Base-by-base conservation (phyloP, 2,797 vertebrate genomes). In the Channa striata region DNA sequence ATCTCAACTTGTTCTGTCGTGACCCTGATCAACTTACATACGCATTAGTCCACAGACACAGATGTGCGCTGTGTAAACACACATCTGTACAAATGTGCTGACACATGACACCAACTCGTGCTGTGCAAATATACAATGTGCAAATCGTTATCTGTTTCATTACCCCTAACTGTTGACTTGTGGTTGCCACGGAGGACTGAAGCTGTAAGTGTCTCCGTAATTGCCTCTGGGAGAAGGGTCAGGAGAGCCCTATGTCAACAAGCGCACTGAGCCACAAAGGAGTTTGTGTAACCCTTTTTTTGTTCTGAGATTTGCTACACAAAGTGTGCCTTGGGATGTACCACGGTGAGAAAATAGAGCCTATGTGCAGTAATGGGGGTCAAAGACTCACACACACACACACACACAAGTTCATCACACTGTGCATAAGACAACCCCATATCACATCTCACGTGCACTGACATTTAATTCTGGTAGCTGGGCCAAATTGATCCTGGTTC, bases 401-500 rank as follows among this genome's bases (percentile, higher is more conserved):
- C 30, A 58, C 10, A 57, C 48, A 47, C 54, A 46, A 37, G 48
- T 56, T 79, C 66, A 72, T 57, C 1, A 19, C 39, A 51, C 23
- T 17, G 36, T 58, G 36, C 52, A 74, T 66, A 82, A 81, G 79
- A 77, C 33, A 57, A 66, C 50, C 48, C 68, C 63, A 47, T 48
- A 59, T 78, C 78, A 54, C 70, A 76, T 80, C 81, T 72, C 74
- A 36, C 14, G 48, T 8, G 68, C 39, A 8, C 69, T 77, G 81
- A 84, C 81, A 65, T 86, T 80, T 81, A 77, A 89, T 86, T 86
- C 83, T 77, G 71, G 59, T 66, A 44, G 60, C 72, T 1, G 5
- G 49, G 65, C 78, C 67, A 64, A 68, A 84, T 61, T 87, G 85
- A 87, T 87, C 86, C 77, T 6, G 47, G 78, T 72, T 86, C 87